Conservation (phyloP, 2,888 invertebrate species). For the Orthonychiurus folsomi region DNA sequence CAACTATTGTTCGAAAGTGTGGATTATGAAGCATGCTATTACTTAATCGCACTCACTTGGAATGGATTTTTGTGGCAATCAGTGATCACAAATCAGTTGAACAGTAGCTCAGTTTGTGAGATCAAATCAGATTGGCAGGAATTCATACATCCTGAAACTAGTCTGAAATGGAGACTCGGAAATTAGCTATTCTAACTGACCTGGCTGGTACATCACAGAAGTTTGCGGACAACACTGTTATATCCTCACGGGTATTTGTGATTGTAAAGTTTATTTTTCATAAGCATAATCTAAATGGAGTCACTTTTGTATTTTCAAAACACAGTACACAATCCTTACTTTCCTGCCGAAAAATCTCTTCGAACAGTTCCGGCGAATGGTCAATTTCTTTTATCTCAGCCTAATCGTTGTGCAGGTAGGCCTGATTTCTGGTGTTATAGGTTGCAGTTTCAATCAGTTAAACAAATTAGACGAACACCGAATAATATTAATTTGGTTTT, state of each 20-base stretch:
- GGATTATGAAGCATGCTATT: too few species aligned
- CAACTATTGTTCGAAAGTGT: too few species aligned
- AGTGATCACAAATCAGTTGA: too few species aligned
- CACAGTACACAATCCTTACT: background rate
- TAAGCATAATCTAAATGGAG: background rate
- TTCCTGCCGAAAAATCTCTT: background rate
- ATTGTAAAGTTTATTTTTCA: background rate
- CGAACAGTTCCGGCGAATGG: background rate
- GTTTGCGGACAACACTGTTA: background rate
- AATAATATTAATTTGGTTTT: constrained; percentile 23
- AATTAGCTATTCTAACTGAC: background rate
- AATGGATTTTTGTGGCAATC: too few species aligned
- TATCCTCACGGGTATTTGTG: background rate
- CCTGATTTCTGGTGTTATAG: too few species aligned
- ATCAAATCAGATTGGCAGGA: background rate
- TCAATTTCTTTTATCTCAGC: background rate
- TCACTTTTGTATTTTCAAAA: too few species aligned
- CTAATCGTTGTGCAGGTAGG: background rate
- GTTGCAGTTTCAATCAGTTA: too few species aligned
- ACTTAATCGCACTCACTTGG: too few species aligned
- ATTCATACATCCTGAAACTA: too few species aligned
- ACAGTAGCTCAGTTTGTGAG: background rate
- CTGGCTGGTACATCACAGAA: background rate
- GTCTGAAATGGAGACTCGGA: background rate
- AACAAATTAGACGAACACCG: too few species aligned